Percentiles rank a stretch among this genome's conserved stretches.
Conservation (phyloP, 2,888 invertebrate genomes). For the Mythimna lalbum region DNA sequence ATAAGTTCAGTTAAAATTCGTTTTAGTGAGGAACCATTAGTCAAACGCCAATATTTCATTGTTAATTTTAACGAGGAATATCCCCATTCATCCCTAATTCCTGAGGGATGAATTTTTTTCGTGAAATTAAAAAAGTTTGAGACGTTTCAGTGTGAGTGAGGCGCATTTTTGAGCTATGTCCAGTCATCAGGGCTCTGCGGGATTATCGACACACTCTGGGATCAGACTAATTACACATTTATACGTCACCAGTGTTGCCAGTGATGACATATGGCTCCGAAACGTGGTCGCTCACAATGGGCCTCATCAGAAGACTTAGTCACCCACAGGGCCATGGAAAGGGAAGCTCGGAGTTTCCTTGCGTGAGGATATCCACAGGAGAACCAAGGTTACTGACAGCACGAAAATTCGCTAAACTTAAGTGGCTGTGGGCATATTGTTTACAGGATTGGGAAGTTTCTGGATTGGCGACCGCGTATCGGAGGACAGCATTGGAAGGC, state of each 20-base stretch:
- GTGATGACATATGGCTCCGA: no score
- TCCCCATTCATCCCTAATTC: constrained; percentile 63
- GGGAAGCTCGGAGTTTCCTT: no score
- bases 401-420: no score
- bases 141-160: constrained; percentile 54
- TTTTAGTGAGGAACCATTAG: constrained; percentile 72
- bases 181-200: constrained; percentile 54
- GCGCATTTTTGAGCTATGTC: constrained; percentile 68
- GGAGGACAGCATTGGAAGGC: no score
- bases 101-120: constrained; percentile 74
- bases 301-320: no score
- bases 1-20: constrained; percentile 60
- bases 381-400: no score
- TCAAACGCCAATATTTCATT: constrained; percentile 82
- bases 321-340: no score
- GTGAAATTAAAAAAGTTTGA: constrained; percentile 87
- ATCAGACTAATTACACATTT: not conserved
- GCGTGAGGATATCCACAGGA: no score
- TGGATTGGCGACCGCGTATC: no score
- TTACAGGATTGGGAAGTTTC: no score
- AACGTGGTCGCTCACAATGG: no score
- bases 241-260: not conserved
- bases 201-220: not conserved
- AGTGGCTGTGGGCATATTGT: no score
- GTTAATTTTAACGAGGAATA: constrained; percentile 79